Evolutionary conservation across 2,113 vertebrate species (phyloP).

Genomic region (Atlantisia rogersi): DNA sequence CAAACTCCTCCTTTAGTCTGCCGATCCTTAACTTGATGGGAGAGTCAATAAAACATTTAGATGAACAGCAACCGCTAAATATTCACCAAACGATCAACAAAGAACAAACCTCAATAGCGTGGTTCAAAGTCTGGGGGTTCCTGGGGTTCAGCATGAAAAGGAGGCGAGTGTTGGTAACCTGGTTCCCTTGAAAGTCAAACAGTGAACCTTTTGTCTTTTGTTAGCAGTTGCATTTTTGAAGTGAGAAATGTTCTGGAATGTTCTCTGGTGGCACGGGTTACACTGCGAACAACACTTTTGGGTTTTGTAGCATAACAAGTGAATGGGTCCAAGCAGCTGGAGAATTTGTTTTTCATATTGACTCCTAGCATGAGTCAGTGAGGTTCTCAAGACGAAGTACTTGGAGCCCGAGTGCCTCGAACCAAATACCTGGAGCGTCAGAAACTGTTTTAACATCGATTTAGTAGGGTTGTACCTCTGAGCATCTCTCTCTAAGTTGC

Average conservation of each 20-base stretch:
- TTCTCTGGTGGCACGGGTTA: not conserved
- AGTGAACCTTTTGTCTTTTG: not conserved
- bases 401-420: not conserved
- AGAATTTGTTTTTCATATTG: not conserved
- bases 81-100: not conserved
- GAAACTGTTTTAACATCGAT: not conserved
- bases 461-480: not conserved
- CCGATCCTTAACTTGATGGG: not conserved
- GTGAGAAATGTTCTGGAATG: fast-evolving
- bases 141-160: not conserved
- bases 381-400: not conserved
- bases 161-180: not conserved
- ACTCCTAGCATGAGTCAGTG: not conserved
- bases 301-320: not conserved
- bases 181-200: not conserved
- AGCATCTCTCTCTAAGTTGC: not conserved
- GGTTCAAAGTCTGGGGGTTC: not conserved
- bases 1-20: not conserved
- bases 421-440: not conserved
- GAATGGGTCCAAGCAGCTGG: not conserved
- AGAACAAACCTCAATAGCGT: not conserved
- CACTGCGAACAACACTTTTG: fast-evolving
- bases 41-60: not conserved
- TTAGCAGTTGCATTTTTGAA: not conserved
- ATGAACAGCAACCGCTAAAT: not conserved